Evolutionary conservation across 1,140 invertebrate species (phyloP), one percentile per base, ranked within the genome.

Genomic region (Drosophila fuyamai): DNA sequence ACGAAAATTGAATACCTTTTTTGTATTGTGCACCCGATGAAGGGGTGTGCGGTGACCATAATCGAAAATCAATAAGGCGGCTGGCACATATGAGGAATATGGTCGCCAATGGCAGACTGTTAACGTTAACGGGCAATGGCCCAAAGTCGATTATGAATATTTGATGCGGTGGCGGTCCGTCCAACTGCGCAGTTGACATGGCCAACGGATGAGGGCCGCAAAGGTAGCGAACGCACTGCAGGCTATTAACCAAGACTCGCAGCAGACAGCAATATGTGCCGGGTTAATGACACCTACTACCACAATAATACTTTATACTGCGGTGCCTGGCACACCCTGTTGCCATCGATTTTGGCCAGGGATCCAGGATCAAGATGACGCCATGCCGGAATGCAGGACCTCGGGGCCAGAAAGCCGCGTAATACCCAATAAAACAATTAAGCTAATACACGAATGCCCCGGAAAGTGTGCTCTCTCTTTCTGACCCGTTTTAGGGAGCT

Each of bases 11-110:
- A 40, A n/a, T 7, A 16, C 2, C 2, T 27, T 14, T 46, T 66
- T 66, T 9, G 12, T 0, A n/a, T 14, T 46, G 57, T 50, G 61
- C 40, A 56, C 8, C 50, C 36, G 46, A 14, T 18, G 56, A 67
- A 51, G 53, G 47, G 65, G 40, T 38, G 56, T 59, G 71, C 72
- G 55, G 44, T 51, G 73, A 46, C 59, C 80, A 89, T 89, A 89
- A 89, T 89, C 85, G 84, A 89, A 89, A 89, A 89, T 89, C 84
- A 84, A 89, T 89, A 89, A 54, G 23, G 55, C 16, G 40, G 12
- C 56, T 35, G n/a, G 38, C 46, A 56, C 79, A 79, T 73, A 76
- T 88, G 74, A 63, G 66, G 78, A 58, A 68, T 86, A 73, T 82
- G 62, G 61, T 53, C 16, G 48, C 40, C 14, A 16, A 56, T 16